Evolutionary conservation across 2,888 invertebrate genomes (phyloP).

Genomic region (Stenolophus ochropezus): DNA sequence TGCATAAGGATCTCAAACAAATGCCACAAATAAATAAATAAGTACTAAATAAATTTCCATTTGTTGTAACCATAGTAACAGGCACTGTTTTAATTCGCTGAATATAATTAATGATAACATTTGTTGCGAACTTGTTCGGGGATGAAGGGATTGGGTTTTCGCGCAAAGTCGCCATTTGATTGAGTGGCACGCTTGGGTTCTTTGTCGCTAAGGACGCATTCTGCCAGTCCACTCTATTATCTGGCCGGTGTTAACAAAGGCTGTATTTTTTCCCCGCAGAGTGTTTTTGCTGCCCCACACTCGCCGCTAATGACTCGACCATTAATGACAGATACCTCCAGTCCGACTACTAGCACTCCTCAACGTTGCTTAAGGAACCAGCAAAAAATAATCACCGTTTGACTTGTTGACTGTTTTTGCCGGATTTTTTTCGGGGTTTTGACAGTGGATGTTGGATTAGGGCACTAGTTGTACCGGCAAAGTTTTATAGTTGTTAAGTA

Average conservation of each 20-base stretch:
- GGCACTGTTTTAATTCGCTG: too few relatives aligned
- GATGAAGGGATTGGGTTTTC: too few relatives aligned
- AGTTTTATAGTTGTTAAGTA: neutral
- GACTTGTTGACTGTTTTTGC: slow-evolving; percentile 45
- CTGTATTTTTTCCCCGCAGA: slow-evolving; percentile 32
- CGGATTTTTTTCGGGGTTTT: neutral
- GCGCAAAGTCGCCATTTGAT: slow-evolving; percentile 34
- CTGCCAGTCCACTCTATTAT: slow-evolving; percentile 54
- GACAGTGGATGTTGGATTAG: neutral
- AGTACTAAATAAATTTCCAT: too few relatives aligned
- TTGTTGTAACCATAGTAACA: too few relatives aligned
- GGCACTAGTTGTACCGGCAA: neutral
- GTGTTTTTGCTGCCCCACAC: slow-evolving; percentile 46
- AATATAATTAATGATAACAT: neutral
- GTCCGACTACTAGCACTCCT: neutral
- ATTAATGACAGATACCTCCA: slow-evolving; percentile 51
- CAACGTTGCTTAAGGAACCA: neutral
- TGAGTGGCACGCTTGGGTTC: slow-evolving; percentile 40
- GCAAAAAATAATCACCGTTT: slow-evolving; percentile 48
- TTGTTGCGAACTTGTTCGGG: neutral
- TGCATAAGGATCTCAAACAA: too few relatives aligned
- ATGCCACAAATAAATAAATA: too few relatives aligned
- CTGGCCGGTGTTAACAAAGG: slow-evolving; percentile 53
- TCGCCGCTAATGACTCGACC: slow-evolving; percentile 48
- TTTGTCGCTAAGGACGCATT: slow-evolving; percentile 48